Conservation (phyloP, 2,888 invertebrate genomes). For the Merodon equestris region DNA sequence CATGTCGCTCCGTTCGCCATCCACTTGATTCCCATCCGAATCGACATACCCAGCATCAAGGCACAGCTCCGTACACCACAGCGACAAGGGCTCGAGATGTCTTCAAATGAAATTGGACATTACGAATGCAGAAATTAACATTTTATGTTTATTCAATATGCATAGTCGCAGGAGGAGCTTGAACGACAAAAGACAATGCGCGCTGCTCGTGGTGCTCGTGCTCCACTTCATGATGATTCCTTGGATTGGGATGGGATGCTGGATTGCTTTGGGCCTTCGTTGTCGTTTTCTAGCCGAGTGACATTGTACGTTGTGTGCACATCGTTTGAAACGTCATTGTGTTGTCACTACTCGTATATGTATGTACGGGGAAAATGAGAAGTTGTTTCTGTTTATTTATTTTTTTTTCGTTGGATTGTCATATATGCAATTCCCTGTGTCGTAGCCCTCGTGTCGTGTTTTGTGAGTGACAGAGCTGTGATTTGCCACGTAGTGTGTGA, state of each 20-base stretch:
- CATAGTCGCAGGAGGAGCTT: conserved; percentile 29
- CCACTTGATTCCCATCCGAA: conserved; percentile 53
- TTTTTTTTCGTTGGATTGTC: conserved; percentile 31
- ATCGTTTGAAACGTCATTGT: conserved; percentile 32
- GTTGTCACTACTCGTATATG: conserved; percentile 18
- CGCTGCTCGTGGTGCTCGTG: conserved; percentile 28
- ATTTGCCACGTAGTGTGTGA: conserved; percentile 59
- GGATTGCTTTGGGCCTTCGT: conserved; percentile 7
- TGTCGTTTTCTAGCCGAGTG: not conserved
- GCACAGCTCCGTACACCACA: too few relatives aligned
- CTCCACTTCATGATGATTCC: conserved; percentile 12
- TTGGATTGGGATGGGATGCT: conserved; percentile 31
- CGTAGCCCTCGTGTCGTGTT: conserved; percentile 34
- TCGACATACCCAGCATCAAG: conserved; percentile 33
- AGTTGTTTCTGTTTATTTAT: conserved; percentile 8
- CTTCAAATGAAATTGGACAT: conserved; percentile 63
- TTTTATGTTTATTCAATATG: conserved; percentile 67
- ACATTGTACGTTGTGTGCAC: conserved; percentile 19
- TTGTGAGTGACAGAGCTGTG: conserved; percentile 53
- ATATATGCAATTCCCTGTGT: conserved; percentile 57
- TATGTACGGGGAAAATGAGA: conserved; percentile 29
- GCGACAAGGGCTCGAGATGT: conserved; percentile 26
- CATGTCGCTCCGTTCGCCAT: conserved; percentile 34
- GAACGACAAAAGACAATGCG: conserved; percentile 28
- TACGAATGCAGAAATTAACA: conserved; percentile 65